Evolutionary conservation across 37 sponge, comb jelly and placozoan species (phyloP).

Genomic region (Ephydatia muelleri): DNA sequence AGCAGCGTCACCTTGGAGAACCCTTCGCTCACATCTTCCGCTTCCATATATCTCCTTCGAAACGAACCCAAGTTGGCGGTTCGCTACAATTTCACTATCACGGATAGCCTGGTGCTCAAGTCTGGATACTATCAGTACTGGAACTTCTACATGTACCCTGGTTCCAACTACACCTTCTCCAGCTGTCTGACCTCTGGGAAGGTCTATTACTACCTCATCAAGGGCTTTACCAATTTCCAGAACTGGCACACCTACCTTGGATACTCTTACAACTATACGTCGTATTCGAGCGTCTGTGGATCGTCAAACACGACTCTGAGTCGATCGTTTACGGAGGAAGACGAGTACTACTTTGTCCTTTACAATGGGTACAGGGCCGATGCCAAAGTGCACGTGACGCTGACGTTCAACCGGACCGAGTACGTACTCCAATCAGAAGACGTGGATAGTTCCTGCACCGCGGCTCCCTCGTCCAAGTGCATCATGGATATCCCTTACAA

Average conservation of each 20-base stretch:
- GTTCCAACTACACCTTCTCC: conserved; percentile 6
- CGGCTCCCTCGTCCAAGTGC: not conserved
- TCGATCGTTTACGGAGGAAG: not conserved
- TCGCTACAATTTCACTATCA: not conserved
- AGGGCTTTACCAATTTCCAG: conserved; percentile 36
- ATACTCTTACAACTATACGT: not conserved
- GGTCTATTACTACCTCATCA: conserved; percentile 12
- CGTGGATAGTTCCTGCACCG: not conserved
- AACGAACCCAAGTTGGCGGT: conserved; percentile 14
- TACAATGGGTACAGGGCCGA: not conserved
- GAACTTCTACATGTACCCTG: conserved; percentile 30
- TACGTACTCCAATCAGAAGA: not conserved
- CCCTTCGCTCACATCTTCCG: not conserved
- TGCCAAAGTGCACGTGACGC: not conserved
- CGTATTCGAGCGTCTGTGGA: not conserved
- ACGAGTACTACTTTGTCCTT: conserved; percentile 38
- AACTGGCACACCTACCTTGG: conserved; percentile 24
- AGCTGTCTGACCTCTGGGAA: not conserved
- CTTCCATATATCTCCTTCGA: conserved; percentile 16
- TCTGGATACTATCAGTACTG: conserved; percentile 1
- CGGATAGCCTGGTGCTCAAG: no score
- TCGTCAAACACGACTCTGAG: not conserved
- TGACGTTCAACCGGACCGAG: conserved; percentile 33
- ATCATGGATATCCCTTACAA: not conserved
- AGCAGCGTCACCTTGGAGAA: not conserved